A percentile compares a stretch with the other conserved stretches of the same genome.
These are phyloP conservation scores for Rhyacichthys aspro DNA, from an alignment of 2,797 vertebrate genomes.

Conservation along the genomic window DNA sequence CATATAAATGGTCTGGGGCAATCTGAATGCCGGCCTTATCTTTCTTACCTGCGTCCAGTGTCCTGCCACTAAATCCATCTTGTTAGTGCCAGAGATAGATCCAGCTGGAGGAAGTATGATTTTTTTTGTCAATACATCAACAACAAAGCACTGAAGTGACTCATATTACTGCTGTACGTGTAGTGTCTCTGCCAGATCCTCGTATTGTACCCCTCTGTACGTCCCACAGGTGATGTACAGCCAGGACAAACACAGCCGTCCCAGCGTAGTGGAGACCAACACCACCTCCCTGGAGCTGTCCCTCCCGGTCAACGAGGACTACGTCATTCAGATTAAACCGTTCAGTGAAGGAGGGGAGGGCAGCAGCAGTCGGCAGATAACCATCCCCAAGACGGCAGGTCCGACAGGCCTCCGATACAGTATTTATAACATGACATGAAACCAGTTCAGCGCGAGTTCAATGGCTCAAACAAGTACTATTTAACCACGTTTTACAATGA, in stretches of 20 bases:
- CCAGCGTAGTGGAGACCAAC: constrained; percentile 93
- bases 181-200: background rate
- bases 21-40: constrained; percentile 18
- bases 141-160: constrained; percentile 2
- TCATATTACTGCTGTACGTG: background rate
- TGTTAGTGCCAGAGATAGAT: constrained; percentile 26
- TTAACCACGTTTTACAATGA: background rate
- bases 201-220: constrained; percentile 11
- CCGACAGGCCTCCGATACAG: constrained; percentile 14
- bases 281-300: constrained; percentile 93
- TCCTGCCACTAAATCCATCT: constrained; percentile 25
- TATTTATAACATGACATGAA: background rate
- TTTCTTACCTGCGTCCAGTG: constrained; percentile 20
- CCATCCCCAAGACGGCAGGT: constrained; percentile 89
- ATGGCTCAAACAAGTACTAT: background rate
- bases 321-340: constrained; percentile 93
- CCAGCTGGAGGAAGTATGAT: constrained; percentile 20
- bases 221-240: constrained; percentile 89
- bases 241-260: constrained; percentile 88
- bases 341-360: constrained; percentile 95
- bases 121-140: constrained; percentile 14
- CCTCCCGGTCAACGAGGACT: constrained; percentile 91
- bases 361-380: constrained; percentile 92
- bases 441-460: constrained; percentile 5
- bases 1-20: constrained; percentile 8